Percentiles rank a stretch among this genome's conserved stretches.
Evolutionary conservation across 2,113 vertebrate species (phyloP).

Genomic region (Ictidomys tridecemlineatus): DNA sequence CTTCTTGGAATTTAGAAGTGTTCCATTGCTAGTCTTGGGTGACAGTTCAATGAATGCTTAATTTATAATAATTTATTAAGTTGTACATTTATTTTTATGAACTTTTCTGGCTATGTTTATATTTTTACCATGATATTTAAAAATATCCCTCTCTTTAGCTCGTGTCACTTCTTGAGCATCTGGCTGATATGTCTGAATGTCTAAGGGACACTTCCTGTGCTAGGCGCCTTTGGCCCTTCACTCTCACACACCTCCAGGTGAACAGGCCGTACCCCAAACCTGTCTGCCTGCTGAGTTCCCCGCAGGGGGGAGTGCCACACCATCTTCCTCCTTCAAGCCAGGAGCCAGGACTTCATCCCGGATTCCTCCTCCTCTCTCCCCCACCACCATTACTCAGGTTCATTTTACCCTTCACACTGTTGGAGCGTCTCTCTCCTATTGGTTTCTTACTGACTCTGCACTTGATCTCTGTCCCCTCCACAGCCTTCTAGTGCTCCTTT

Average conservation of each 20-base stretch:
- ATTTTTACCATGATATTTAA: not conserved
- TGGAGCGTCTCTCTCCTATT: too few species aligned
- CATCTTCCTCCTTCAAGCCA: not conserved
- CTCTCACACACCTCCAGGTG: not conserved
- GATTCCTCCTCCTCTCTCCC: not conserved
- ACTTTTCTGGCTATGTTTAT: not conserved
- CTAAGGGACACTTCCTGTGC: not conserved
- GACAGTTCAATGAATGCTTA: not conserved
- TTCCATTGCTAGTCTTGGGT: not conserved
- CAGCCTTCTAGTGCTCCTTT: not conserved
- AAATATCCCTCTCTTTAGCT: not conserved
- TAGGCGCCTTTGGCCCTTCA: accelerated
- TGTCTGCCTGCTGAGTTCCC: not conserved
- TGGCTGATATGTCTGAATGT: not conserved
- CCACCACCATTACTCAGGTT: not conserved
- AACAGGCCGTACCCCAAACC: not conserved
- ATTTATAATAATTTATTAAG: not conserved
- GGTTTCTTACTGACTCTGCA: not conserved
- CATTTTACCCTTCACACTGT: not conserved
- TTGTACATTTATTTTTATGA: not conserved
- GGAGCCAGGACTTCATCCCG: not conserved
- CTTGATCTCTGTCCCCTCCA: not conserved
- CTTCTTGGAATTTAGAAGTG: not conserved
- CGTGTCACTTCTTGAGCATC: not conserved
- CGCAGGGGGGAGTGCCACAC: not conserved